Evolutionary conservation across 2,797 vertebrate species (phyloP).

Genomic region (Neosilurus mollespiculum): DNA sequence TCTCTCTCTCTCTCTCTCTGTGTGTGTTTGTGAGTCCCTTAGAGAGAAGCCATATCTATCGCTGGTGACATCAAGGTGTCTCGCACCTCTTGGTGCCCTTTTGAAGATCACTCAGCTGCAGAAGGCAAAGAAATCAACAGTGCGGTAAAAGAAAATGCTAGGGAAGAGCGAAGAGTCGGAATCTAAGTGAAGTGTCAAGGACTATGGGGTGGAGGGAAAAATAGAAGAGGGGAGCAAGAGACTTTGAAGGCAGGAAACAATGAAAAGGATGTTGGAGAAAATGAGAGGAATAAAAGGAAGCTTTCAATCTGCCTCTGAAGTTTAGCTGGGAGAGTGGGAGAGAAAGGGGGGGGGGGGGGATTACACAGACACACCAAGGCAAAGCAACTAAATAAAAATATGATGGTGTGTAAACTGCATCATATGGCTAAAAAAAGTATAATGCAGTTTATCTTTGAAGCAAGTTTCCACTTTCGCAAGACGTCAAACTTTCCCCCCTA

Average conservation of each 20-base stretch:
- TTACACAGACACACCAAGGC: constrained; percentile 3
- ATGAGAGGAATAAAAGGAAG: constrained; percentile 53
- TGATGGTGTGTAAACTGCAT: constrained; percentile 13
- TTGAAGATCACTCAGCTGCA: constrained; percentile 64
- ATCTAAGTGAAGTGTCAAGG: constrained; percentile 50
- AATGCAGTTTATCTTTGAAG: constrained; percentile 5
- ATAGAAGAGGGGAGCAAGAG: constrained; percentile 33
- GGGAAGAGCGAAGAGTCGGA: constrained; percentile 31
- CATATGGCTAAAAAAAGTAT: not conserved
- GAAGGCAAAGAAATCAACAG: constrained; percentile 57
- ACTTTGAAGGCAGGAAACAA: constrained; percentile 60
- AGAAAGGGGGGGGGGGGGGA: constrained; percentile 15
- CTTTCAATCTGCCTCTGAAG: constrained; percentile 53
- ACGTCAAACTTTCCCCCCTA: not conserved
- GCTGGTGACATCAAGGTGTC: constrained; percentile 65
- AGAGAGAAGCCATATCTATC: constrained; percentile 47
- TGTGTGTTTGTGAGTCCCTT: constrained; percentile 30
- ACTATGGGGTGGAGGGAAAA: constrained; percentile 45
- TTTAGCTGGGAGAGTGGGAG: constrained; percentile 43
- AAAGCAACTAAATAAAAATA: constrained; percentile 13
- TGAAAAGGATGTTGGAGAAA: constrained; percentile 53
- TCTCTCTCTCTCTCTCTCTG: not conserved
- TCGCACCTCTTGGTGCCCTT: constrained; percentile 55
- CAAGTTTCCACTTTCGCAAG: constrained; percentile 21
- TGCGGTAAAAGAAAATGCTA: constrained; percentile 46